phyloP scores from a whole-genome alignment of 2,888 invertebrate genomes.

The Mesodorylaimus sp. region DNA sequence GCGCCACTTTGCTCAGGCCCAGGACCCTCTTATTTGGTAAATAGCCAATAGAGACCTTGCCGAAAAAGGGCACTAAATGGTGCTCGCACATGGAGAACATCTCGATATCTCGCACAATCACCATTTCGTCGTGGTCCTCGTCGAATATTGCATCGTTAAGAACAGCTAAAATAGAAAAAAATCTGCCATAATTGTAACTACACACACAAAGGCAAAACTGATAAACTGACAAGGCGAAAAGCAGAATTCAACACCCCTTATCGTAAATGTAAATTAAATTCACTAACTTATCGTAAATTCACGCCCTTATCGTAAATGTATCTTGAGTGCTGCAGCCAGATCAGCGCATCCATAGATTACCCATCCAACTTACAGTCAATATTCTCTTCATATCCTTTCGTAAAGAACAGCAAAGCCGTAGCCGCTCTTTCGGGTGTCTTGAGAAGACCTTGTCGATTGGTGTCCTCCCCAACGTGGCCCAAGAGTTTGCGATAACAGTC shows the following conservation, averaged over 20 bases:
- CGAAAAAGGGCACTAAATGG: conserved; percentile 93
- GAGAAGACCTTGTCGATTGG: conserved; percentile 49
- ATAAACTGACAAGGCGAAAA: too few species aligned
- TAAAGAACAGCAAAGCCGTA: conserved; percentile 95
- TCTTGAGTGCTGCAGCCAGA: too few species aligned
- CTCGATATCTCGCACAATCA: conserved; percentile 95
- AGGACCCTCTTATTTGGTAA: conserved; percentile 89
- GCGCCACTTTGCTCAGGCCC: conserved; percentile 87
- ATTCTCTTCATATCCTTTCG: conserved; percentile 93
- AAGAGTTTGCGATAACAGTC: conserved; percentile 21
- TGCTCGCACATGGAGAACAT: conserved; percentile 99
- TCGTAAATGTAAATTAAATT: too few species aligned
- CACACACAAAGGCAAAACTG: too few species aligned
- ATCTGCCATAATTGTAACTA: too few species aligned
- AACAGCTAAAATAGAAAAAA: too few species aligned
- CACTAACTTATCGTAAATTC: too few species aligned
- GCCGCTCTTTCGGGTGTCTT: conserved; percentile 96
- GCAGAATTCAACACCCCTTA: too few species aligned
- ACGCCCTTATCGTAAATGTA: too few species aligned
- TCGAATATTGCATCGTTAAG: conserved; percentile 93
- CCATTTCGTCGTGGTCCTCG: conserved; percentile 98
- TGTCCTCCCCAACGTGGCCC: conserved; percentile 23
- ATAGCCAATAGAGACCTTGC: conserved; percentile 74
- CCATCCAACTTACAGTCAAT: conserved; percentile 86
- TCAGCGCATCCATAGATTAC: too few species aligned